Evolutionary conservation across 2,797 vertebrate genomes (phyloP), one percentile per base, ranked within the genome.

Genomic region (Macroramphosus scolopax): DNA sequence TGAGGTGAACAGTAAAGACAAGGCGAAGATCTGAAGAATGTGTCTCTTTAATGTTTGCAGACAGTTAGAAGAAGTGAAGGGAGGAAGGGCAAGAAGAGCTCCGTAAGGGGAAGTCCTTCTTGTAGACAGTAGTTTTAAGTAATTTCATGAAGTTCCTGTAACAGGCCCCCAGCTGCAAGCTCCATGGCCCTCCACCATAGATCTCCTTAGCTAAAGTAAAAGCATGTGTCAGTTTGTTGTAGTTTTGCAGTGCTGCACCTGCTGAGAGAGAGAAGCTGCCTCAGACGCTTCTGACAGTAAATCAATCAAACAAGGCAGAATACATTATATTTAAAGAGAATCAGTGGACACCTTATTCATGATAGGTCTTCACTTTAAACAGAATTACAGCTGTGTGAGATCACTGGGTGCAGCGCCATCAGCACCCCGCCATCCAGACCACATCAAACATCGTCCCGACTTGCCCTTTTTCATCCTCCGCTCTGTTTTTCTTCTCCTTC

Each of bases 401-500:
- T 83, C 81, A 82, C 6, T 8, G 57, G 43, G 82, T 83, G 40
- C 69, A 65, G 9, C 44, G 35, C 37, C 71, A 49, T 73, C 63
- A 46, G 22, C 16, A 8, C 35, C 43, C 40, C 63, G 60, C 50
- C 17, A n/a, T 34, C 48, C 16, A 34, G 75, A 77, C 85, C 85
- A 86, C 87, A 86, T 88, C 81, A 86, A 83, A 79, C 63, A 31
- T 53, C 53, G 3, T 55, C 61, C 49, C 50, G 14, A 1, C 34
- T 22, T 44, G 50, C 36, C 36, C 63, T 50, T 64, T 73, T 69
- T 81, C 54, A 82, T 82, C 77, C 68, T 44, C 39, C 29, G 10
- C 39, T 40, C 55, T 70, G 51, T 67, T 22, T 4, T 30, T 13
- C 44, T 29, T 52, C 54, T 54, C 36, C 42, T 17, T 13, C 26